Evolutionary conservation across 2,888 invertebrate genomes (phyloP), one percentile per base, ranked within the genome.

Genomic region (Thymelicus lineola): DNA sequence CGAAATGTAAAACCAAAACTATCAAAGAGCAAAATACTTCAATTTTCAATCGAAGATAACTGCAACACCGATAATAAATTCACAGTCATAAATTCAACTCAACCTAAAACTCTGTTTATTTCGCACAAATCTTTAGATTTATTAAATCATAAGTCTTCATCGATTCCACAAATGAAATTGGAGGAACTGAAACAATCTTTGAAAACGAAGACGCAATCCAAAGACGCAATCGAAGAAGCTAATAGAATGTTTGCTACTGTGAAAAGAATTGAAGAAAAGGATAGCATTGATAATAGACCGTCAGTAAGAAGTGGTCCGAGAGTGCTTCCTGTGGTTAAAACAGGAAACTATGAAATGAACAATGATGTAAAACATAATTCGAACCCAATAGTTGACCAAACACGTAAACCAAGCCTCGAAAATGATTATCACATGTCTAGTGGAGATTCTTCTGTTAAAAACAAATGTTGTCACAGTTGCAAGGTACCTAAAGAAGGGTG

Each of bases 141-240:
- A 7, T 79, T 79, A 0, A 89, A 88, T 73, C 85, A 84, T 10
- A 93, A 93, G 69, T 91, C 92, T 0, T 91, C 87, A 1, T 93
- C 93, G 0, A 87, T 91, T 70, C 92, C 93, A 0, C 91, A 88
- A 82, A 92, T 91, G 91, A 91, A 91, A 71, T 72, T 90, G n/a
- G 92, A 93, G 46, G 90, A 91, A 73, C 70, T 90, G 0, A 91
- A 88, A 70, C 79, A 89, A 36, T 84, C 84, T 2, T 72, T 89
- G 1, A 91, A 86, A 80, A 87, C 85, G 14, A 90, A 87, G 71
- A 80, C 80, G 0, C 86, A 80, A 76, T 86, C 90, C 0, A 91
- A 88, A 84, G 90, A 92, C 53, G 82, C 88, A 0, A 85, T 91
- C 1, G 88, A 91, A 74, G 92, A 93, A 80, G 90, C 91, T 0